phyloP scores from a whole-genome alignment of 1,140 invertebrate genomes.

The Coenobita brevimanus region DNA sequence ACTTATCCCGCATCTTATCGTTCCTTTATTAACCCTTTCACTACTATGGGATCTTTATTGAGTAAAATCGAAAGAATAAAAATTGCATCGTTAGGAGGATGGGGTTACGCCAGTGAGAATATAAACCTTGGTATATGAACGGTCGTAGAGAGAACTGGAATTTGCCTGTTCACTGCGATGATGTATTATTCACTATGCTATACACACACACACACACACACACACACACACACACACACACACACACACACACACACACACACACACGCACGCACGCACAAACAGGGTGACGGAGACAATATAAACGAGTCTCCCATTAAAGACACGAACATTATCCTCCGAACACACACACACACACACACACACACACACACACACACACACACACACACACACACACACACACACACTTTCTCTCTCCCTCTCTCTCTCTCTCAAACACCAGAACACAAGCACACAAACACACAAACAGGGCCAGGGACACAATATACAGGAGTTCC shows the following conservation, averaged over 20 bases:
- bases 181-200: too few species aligned
- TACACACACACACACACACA: background rate
- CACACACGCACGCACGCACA: background rate
- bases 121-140: too few species aligned
- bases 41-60: too few species aligned
- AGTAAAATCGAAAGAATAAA: too few species aligned
- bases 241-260: background rate
- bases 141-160: too few species aligned
- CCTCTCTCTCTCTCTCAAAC: background rate
- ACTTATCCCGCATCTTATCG: too few species aligned
- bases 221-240: background rate
- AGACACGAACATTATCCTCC: background rate
- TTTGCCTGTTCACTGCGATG: too few species aligned
- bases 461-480: background rate
- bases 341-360: background rate
- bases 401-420: background rate
- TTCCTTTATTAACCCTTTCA: too few species aligned
- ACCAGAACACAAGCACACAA: background rate
- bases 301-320: background rate
- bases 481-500: conserved; percentile 2
- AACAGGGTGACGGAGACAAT: background rate
- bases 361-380: background rate
- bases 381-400: background rate
- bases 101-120: too few species aligned
- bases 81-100: too few species aligned